Evolutionary conservation across 2,113 vertebrate species (phyloP).

Genomic region (Brevimyrus niger): DNA sequence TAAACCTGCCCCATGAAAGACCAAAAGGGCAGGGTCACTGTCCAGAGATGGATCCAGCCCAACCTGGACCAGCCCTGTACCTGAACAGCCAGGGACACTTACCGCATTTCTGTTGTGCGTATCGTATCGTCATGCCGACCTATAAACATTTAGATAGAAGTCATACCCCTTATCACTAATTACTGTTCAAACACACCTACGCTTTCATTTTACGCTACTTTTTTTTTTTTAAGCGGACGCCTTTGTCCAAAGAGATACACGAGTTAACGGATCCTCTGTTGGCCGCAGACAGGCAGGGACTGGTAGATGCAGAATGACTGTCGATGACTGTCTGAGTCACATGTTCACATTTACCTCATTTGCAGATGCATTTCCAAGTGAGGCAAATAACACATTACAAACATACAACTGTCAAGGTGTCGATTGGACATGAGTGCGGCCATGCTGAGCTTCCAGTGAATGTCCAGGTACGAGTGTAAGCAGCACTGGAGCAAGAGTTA

Average conservation of each 20-base stretch:
- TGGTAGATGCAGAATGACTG: neutral
- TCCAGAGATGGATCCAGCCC: neutral
- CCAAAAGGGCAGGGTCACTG: neutral
- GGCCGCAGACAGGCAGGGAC: neutral
- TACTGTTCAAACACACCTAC: neutral
- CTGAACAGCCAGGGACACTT: neutral
- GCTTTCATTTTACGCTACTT: neutral
- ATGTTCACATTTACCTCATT: neutral
- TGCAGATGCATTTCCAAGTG: neutral
- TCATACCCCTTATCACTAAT: neutral
- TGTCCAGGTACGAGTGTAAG: neutral
- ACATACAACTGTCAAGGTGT: neutral
- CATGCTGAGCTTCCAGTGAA: neutral
- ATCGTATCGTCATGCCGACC: neutral
- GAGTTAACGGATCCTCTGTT: too few relatives aligned
- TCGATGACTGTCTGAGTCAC: neutral
- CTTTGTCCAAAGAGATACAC: neutral
- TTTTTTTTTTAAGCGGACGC: neutral
- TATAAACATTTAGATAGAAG: neutral
- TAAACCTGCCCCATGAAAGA: neutral
- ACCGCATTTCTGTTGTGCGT: neutral
- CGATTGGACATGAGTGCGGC: neutral
- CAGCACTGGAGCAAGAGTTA: neutral
- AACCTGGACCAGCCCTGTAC: neutral
- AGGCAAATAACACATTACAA: too few relatives aligned